phyloP scores from a whole-genome alignment of 1,140 invertebrate species.

The Marisa cornuarietis region DNA sequence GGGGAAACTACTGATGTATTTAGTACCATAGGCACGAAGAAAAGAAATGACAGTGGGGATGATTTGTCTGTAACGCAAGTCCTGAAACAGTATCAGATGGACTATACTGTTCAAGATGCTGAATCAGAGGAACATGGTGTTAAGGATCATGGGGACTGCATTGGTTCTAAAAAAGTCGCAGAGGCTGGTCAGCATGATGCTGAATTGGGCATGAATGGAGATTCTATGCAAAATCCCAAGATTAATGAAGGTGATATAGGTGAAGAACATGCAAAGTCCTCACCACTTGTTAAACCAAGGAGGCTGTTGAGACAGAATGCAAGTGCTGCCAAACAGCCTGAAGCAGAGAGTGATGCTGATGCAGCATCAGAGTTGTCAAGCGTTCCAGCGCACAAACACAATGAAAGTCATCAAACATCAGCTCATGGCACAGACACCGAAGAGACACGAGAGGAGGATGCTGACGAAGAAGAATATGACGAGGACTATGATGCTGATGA shows the following conservation, averaged over 20 bases:
- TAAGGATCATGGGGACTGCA: too few relatives aligned
- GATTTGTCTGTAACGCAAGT: constrained; percentile 32
- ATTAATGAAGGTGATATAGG: too few relatives aligned
- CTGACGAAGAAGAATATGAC: constrained; percentile 24
- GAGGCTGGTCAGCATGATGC: too few relatives aligned
- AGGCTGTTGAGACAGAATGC: neutral
- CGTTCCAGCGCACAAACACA: neutral
- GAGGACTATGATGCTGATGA: constrained; percentile 35
- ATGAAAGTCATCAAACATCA: constrained; percentile 3
- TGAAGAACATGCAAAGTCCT: too few relatives aligned
- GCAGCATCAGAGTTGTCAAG: neutral
- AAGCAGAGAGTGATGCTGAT: neutral
- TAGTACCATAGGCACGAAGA: constrained; percentile 39
- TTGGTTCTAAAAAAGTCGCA: too few relatives aligned
- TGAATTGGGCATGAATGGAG: too few relatives aligned
- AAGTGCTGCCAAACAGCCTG: neutral
- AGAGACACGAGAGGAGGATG: neutral
- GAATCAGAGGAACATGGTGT: neutral
- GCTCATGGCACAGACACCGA: constrained; percentile 12
- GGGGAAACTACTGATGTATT: constrained; percentile 34
- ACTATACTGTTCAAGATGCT: constrained; percentile 19
- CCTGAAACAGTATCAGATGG: constrained; percentile 37
- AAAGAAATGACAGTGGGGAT: constrained; percentile 7
- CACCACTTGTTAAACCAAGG: constrained; percentile 1
- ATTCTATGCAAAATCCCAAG: too few relatives aligned